A percentile compares a stretch with the other conserved stretches of the same genome.
Conservation (phyloP, 2,888 invertebrate species). For the Acrobasis consociella region DNA sequence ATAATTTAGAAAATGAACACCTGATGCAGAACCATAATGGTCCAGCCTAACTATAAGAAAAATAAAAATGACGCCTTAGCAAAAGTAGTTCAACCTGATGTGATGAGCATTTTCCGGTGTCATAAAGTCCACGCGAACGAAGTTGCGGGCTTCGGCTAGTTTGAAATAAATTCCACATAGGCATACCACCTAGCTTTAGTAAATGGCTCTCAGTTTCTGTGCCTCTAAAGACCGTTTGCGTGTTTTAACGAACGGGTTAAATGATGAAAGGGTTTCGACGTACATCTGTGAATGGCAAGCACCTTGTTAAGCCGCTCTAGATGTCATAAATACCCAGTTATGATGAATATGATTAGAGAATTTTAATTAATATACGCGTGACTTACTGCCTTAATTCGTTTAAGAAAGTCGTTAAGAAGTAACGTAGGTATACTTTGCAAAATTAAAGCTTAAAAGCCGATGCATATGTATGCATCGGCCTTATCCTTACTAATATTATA, state of each 20-base stretch:
- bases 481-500: too few relatives aligned
- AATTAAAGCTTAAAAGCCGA: too few relatives aligned
- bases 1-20: too few relatives aligned
- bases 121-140: too few relatives aligned
- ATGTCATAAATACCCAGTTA: constrained; percentile 66
- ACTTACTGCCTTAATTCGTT: constrained; percentile 41
- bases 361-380: constrained; percentile 51
- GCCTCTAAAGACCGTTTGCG: constrained; percentile 51
- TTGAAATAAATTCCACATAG: not conserved
- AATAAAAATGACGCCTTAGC: too few relatives aligned
- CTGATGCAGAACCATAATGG: too few relatives aligned
- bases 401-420: not conserved
- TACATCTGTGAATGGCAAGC: constrained; percentile 66
- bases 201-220: constrained; percentile 57
- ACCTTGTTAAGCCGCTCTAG: constrained; percentile 71
- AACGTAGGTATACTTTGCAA: too few relatives aligned
- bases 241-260: constrained; percentile 68
- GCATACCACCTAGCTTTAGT: constrained; percentile 51
- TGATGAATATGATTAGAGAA: constrained; percentile 46
- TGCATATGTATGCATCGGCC: too few relatives aligned
- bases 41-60: too few relatives aligned
- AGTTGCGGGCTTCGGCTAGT: too few relatives aligned
- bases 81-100: too few relatives aligned
- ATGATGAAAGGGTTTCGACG: constrained; percentile 56
- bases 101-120: too few relatives aligned